phyloP scores from a whole-genome alignment of 1,140 invertebrate genomes.

The Tribolium madens region DNA sequence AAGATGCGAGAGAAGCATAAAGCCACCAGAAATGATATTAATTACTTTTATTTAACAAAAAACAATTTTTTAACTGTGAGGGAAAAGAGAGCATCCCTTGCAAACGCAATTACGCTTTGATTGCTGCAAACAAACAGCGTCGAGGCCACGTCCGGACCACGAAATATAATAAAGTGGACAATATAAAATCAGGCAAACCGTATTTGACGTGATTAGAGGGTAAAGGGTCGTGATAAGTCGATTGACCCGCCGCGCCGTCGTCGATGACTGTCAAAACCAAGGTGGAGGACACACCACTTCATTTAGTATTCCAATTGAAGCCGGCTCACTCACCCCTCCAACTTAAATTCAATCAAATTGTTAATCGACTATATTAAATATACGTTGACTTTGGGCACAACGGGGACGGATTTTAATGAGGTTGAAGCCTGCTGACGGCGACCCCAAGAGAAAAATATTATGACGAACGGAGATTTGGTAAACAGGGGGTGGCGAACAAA shows the following conservation, averaged over 20 bases:
- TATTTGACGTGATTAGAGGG: conserved; percentile 23
- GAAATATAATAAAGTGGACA: conserved; percentile 43
- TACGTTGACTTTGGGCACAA: conserved; percentile 21
- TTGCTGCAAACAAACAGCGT: conserved; percentile 16
- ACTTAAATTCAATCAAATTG: conserved; percentile 43
- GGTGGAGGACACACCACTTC: conserved; percentile 36
- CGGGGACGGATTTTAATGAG: conserved; percentile 39
- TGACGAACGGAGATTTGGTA: conserved; percentile 45
- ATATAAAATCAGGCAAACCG: conserved; percentile 42
- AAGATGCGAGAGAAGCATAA: conserved; percentile 42
- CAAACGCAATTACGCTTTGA: conserved; percentile 15
- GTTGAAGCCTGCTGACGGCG: conserved; percentile 23
- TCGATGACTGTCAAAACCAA: conserved; percentile 33
- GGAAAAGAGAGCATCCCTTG: too few relatives aligned
- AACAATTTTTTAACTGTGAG: too few relatives aligned
- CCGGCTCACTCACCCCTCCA: conserved; percentile 4
- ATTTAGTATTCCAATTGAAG: conserved; percentile 45
- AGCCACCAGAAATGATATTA: neutral
- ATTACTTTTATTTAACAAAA: too few relatives aligned
- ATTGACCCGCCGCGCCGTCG: conserved; percentile 28
- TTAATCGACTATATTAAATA: conserved; percentile 46
- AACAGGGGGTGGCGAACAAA: conserved; percentile 11
- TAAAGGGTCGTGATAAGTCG: conserved; percentile 25
- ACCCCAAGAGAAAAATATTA: conserved; percentile 28
- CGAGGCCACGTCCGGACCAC: conserved; percentile 2